Base-by-base conservation (phyloP, 2,888 invertebrate species). In the Chrysolina haemoptera region DNA sequence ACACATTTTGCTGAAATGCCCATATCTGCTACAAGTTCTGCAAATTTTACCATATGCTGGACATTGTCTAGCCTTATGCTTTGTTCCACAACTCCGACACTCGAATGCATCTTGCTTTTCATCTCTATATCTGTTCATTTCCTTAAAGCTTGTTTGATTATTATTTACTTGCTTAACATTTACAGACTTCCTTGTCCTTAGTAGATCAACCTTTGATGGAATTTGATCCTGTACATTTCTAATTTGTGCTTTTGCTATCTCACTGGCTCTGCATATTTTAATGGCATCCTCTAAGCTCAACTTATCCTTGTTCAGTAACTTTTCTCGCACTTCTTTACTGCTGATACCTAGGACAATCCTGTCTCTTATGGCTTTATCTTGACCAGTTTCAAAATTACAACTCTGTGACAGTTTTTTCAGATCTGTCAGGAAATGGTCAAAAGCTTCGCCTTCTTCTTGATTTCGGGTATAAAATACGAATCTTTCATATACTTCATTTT, bases 401-500 rank as follows among this genome's bases (percentile, higher is more conserved):
- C 16, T 40, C 46, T 46, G 14, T 40, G 53, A 50, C 50, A 68
- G 35, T 41, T 68, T 68, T 55, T 68, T 68, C 18, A 68, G 9
- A 55, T 68, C 53, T 10, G 11, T 55, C 6, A 68, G 40, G 20
- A 68, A 68, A 48, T 68, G 55, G n/a, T 68, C 40, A 55, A 53
- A 68, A 40, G 53, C 27, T 40, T 68, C 53, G 16, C 40, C 66
- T 50, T 50, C 50, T 50, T 53, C 27, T 50, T 67, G 50, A 53
- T 22, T 14, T 35, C 50, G 11, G n/a, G 10, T 55, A 40, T 68
- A 40, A 35, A 68, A 68, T 1, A 55, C 40, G 40, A 40, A 68
- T 68, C 55, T 55, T 62, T 68, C 55, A 53, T 68, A 55, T 14
- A 62, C 43, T 14, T 43, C 41, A 48, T 66, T 68, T 62, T 41